Evolutionary conservation across 2,113 vertebrate species (phyloP), one percentile per base, ranked within the genome.

Genomic region (Tetrax tetrax): DNA sequence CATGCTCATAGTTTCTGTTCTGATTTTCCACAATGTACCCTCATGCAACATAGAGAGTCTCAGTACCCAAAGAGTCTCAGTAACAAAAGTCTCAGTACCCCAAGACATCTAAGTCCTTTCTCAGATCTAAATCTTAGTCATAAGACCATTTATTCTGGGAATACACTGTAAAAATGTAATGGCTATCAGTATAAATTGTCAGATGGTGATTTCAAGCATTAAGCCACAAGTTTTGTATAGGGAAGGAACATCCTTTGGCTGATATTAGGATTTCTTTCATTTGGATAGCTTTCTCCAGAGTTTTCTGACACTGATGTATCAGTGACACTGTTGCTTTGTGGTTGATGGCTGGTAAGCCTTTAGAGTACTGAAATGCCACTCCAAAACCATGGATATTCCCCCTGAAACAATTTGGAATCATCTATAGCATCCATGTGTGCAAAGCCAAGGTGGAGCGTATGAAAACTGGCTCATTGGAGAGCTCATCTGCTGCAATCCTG

Each of bases 281-380:
- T 45, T 77, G 35, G 6, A 63, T 14, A 50, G 18, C 21, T 43
- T 76, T 63, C 64, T 21, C 29, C 64, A 72, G 64, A 70, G 8
- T 38, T 78, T 90, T 69, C 16, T 61, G 74, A 47, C 16, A n/a
- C 21, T 53, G 37, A 78, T 68, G 63, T 53, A 41, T 57, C 10
- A 23, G 33, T 72, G 47, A 37, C 0, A 0, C 21, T 65, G 24
- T 43, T 0, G 0, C 6, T 53, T n/a, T n/a, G 20, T 31, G 50
- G 31, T 43, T 2, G 0, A 38, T 60, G 37, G 21, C 17, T 76
- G 12, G 22, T 28, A 90, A 53, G 12, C 13, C 22, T 80, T 69
- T 60, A 71, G 7, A 80, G 18, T 17, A 51, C 18, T 48, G n/a
- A 70, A 80, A 65, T 60, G 11, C 20, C 33, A 25, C 10, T 68